Percentiles rank a stretch among this genome's conserved stretches.
Evolutionary conservation across 2,113 vertebrate genomes (phyloP).

Genomic region (Mus pahari): DNA sequence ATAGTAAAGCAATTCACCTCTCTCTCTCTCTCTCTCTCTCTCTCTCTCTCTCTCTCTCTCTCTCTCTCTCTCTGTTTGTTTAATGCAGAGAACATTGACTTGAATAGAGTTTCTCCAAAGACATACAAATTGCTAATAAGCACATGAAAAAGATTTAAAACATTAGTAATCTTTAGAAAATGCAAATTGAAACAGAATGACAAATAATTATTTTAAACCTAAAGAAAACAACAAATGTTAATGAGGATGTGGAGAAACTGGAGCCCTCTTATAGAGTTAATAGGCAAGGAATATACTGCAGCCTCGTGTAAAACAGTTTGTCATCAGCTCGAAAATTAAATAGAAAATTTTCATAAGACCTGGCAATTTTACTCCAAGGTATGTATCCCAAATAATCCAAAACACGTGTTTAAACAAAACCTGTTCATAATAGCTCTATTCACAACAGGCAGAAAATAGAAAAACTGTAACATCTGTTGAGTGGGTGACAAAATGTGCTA

Average conservation of each 20-base stretch:
- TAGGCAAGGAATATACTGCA: neutral
- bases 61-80: neutral
- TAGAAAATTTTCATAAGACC: neutral
- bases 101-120: slow-evolving; percentile 16
- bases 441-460: neutral
- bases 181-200: slow-evolving; percentile 30
- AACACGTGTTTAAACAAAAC: slow-evolving; percentile 5
- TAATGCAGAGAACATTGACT: neutral
- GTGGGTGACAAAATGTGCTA: neutral
- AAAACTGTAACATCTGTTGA: slow-evolving; percentile 5
- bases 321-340: slow-evolving; percentile 22
- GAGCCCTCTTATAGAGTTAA: neutral
- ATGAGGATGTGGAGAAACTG: neutral
- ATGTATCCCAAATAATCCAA: neutral
- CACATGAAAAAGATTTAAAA: neutral
- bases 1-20: neutral
- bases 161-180: neutral
- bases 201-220: neutral
- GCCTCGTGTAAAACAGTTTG: neutral
- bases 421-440: neutral
- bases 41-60: no score
- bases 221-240: neutral
- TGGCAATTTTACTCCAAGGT: slow-evolving; percentile 1
- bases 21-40: neutral
- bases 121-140: neutral